Percentiles rank a stretch among this genome's conserved stretches.
Conservation (phyloP, 2,797 vertebrate genomes). For the Pelobates cultripes region DNA sequence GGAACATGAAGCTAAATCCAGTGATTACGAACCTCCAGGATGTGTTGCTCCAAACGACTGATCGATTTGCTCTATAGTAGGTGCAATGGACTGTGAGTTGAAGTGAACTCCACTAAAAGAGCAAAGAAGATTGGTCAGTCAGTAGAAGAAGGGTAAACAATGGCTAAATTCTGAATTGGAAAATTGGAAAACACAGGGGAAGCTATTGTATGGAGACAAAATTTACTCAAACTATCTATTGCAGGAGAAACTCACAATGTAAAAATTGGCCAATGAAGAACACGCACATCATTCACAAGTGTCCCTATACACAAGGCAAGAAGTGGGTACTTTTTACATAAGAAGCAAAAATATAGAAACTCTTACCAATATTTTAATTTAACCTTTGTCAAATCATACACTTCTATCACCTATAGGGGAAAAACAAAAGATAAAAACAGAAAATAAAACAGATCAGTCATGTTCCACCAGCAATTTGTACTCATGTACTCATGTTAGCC, state of each 20-base stretch:
- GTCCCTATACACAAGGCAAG: neutral
- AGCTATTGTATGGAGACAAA: too few species aligned
- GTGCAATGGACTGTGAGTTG: constrained; percentile 97
- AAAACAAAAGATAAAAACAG: constrained; percentile 30
- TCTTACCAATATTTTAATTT: constrained; percentile 99
- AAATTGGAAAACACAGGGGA: too few species aligned
- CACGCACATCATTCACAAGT: too few species aligned
- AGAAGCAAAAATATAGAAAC: neutral
- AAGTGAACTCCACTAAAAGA: constrained; percentile 93
- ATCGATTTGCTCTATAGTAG: constrained; percentile 98
- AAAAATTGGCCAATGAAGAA: too few species aligned
- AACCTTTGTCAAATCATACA: constrained; percentile 98
- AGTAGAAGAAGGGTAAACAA: too few species aligned
- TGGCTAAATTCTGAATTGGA: too few species aligned
- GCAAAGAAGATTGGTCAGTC: neutral
- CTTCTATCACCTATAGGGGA: constrained; percentile 92
- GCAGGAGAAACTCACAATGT: too few species aligned
- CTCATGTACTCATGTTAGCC: neutral
- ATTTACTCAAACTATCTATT: too few species aligned
- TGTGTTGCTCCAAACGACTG: constrained; percentile 99
- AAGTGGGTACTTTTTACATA: neutral
- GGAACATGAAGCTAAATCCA: too few species aligned
- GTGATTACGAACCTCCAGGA: constrained; percentile 86
- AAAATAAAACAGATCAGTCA: too few species aligned
- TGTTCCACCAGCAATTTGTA: neutral